Evolutionary conservation across 2,113 vertebrate species (phyloP).

Genomic region (Macrotis lagotis): DNA sequence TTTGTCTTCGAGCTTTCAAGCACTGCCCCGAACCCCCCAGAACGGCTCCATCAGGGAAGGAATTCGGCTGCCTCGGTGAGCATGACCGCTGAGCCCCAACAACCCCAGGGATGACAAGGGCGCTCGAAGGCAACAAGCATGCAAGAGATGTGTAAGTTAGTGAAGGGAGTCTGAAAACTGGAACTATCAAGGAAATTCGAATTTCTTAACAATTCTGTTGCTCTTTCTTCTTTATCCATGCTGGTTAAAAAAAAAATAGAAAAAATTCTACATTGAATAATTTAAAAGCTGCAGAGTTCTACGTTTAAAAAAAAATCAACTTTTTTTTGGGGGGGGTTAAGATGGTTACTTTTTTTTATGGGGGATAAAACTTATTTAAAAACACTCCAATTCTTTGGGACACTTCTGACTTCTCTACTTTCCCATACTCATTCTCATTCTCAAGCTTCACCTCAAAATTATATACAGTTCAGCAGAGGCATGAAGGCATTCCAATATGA

Average conservation of each 20-base stretch:
- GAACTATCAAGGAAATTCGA: neutral
- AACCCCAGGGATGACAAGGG: neutral
- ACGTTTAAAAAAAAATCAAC: neutral
- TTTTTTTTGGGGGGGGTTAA: neutral
- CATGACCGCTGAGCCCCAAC: constrained; percentile 37
- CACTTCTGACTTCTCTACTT: constrained; percentile 7
- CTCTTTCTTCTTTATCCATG: constrained; percentile 48
- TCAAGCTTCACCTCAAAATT: neutral
- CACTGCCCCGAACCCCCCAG: constrained; percentile 58
- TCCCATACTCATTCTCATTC: constrained; percentile 8
- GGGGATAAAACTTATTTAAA: neutral
- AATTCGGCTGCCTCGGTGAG: constrained; percentile 35
- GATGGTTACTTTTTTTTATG: constrained; percentile 1
- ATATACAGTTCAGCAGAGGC: neutral
- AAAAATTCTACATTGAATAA: constrained; percentile 46
- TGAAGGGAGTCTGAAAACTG: constrained; percentile 22
- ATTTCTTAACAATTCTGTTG: constrained; percentile 56
- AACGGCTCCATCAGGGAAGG: constrained; percentile 64
- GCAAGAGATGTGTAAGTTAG: constrained; percentile 28
- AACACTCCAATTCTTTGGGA: constrained; percentile 36
- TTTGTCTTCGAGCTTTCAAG: constrained; percentile 66
- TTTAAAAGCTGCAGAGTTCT: neutral
- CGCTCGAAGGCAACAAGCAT: constrained; percentile 12
- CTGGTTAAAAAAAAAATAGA: constrained; percentile 51
- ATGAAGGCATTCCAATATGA: constrained; percentile 16